phyloP scores from a whole-genome alignment of 2,888 invertebrate genomes.

The Cacoxenus indagator region DNA sequence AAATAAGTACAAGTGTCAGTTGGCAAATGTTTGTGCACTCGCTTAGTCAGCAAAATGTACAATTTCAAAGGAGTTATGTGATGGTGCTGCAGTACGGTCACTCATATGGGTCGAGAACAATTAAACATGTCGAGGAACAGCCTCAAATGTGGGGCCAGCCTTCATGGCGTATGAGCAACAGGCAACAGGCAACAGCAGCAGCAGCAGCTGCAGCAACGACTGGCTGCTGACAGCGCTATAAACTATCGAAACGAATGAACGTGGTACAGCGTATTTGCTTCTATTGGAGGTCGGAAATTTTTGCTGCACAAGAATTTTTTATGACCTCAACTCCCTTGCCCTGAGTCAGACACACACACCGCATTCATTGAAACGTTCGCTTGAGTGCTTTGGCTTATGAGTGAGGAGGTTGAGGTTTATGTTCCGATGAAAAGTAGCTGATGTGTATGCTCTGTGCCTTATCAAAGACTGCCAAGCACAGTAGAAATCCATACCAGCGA shows the following conservation, averaged over 20 bases:
- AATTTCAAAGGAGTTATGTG: neutral
- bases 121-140: slow-evolving; percentile 10
- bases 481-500: slow-evolving; percentile 17
- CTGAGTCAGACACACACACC: neutral
- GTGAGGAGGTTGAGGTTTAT: neutral
- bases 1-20: neutral
- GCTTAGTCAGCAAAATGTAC: neutral
- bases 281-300: neutral
- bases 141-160: neutral
- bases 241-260: too few relatives aligned
- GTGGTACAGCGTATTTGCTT: neutral
- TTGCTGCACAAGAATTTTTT: neutral
- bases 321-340: neutral
- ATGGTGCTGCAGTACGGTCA: neutral
- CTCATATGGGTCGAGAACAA: neutral
- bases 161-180: slow-evolving; percentile 13
- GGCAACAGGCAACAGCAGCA: neutral
- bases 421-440: slow-evolving; percentile 8
- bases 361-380: neutral
- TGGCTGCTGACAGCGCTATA: too few relatives aligned
- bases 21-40: slow-evolving; percentile 12
- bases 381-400: neutral
- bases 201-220: neutral
- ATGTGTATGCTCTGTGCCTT: slow-evolving; percentile 27
- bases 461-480: slow-evolving; percentile 30